Conservation (phyloP, 1,140 invertebrate genomes). For the Cydia strobilella region DNA sequence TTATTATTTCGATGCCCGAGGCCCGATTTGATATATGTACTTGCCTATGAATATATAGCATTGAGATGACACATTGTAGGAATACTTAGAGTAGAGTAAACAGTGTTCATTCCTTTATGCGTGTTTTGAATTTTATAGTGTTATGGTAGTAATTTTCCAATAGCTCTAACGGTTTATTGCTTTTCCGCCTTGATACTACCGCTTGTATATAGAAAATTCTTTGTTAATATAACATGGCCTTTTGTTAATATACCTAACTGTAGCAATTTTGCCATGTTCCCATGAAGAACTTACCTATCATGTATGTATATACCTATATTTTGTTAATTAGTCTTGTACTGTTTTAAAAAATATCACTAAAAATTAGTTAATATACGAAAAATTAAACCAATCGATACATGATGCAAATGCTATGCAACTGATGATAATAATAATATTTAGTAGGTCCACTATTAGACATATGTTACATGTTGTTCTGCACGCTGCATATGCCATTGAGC, state of each 20-base stretch:
- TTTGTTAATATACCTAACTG: background rate
- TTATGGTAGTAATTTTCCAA: slow-evolving; percentile 27
- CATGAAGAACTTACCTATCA: too few species aligned
- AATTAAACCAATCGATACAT: too few species aligned
- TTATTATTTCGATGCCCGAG: slow-evolving; percentile 17
- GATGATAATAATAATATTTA: too few species aligned
- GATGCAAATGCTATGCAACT: too few species aligned
- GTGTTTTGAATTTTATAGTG: slow-evolving; percentile 28
- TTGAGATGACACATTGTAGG: slow-evolving; percentile 24
- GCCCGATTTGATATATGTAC: background rate
- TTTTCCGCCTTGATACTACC: slow-evolving; percentile 14
- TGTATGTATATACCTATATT: too few species aligned
- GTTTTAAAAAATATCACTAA: too few species aligned
- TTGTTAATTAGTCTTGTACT: too few species aligned
- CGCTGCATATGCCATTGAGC: background rate
- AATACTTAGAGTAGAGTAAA: slow-evolving; percentile 24
- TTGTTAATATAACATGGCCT: background rate
- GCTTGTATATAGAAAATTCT: background rate
- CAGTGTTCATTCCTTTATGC: slow-evolving; percentile 9
- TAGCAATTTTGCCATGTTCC: too few species aligned
- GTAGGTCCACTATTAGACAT: too few species aligned
- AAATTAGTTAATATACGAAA: too few species aligned
- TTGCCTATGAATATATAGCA: background rate
- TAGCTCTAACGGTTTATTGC: slow-evolving; percentile 28
- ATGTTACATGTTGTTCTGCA: too few species aligned